Percentiles rank a stretch among this genome's conserved stretches.
phyloP scores from a whole-genome alignment of 1,140 invertebrate genomes.

The Drosophila nebulosa region DNA sequence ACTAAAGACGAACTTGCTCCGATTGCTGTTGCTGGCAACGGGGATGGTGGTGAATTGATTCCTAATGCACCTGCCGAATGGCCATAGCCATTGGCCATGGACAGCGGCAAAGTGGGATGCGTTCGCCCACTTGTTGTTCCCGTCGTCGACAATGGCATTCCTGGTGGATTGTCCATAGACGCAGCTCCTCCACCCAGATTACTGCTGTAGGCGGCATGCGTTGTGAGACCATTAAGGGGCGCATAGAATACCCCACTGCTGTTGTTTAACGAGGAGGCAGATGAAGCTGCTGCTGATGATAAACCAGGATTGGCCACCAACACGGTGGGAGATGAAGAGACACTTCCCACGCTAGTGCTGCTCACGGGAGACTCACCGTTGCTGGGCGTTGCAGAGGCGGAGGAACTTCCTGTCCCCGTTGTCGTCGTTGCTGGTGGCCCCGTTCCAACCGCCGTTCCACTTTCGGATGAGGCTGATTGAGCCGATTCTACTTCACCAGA shows the following conservation, averaged over 20 bases:
- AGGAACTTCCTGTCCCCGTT: no score
- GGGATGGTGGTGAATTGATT: conserved; percentile 37
- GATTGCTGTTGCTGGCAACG: conserved; percentile 7
- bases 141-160: conserved; percentile 17
- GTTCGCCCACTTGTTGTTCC: neutral
- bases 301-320: neutral
- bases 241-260: conserved; percentile 48
- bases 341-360: neutral
- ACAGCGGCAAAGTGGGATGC: conserved; percentile 6
- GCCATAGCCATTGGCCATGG: conserved; percentile 52
- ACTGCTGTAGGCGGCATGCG: conserved; percentile 64
- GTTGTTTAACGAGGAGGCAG: neutral
- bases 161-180: conserved; percentile 34
- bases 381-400: neutral
- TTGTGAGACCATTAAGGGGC: conserved; percentile 52
- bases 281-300: neutral
- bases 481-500: conserved; percentile 22
- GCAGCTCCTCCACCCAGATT: conserved; percentile 31
- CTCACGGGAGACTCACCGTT: neutral
- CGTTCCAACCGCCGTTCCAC: neutral
- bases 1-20: neutral
- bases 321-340: neutral
- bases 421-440: neutral
- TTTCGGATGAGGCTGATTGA: neutral
- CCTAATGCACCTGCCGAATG: conserved; percentile 20